Percentiles rank a stretch among this genome's conserved stretches.
phyloP scores from a whole-genome alignment of 1,140 invertebrate genomes.

The Anastrepha obliqua region DNA sequence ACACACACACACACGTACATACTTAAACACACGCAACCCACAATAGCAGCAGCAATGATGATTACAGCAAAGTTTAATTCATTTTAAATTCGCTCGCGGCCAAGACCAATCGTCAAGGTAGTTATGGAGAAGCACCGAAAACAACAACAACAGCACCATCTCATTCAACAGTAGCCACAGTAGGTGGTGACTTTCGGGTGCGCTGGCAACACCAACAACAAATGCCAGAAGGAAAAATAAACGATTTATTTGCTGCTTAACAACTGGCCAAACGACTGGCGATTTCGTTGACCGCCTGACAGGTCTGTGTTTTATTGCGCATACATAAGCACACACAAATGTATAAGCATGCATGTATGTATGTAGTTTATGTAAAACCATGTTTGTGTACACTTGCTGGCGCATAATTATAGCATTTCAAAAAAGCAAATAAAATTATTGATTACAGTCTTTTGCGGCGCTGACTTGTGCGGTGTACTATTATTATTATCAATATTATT shows the following conservation, averaged over 20 bases:
- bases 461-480: slow-evolving; percentile 11
- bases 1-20: too few species aligned
- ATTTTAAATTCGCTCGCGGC: slow-evolving; percentile 42
- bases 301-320: slow-evolving; percentile 21
- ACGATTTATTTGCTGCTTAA: slow-evolving; percentile 14
- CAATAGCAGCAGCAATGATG: background rate
- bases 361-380: too few species aligned
- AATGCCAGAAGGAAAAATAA: background rate
- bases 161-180: slow-evolving; percentile 36
- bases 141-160: background rate
- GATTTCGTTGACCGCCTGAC: background rate
- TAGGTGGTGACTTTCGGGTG: slow-evolving; percentile 48
- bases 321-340: background rate
- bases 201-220: slow-evolving; percentile 14
- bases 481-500: slow-evolving; percentile 52
- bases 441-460: slow-evolving; percentile 37
- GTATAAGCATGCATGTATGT: background rate
- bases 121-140: slow-evolving; percentile 17
- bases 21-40: too few species aligned
- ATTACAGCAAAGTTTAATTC: slow-evolving; percentile 35
- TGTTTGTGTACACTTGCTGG: background rate
- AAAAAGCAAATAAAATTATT: slow-evolving; percentile 51
- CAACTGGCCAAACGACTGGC: slow-evolving; percentile 20
- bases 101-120: slow-evolving; percentile 3
- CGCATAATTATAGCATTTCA: slow-evolving; percentile 48